Evolutionary conservation across 2,888 invertebrate species (phyloP), one percentile per base, ranked within the genome.

Genomic region (Neoascia interrupta): DNA sequence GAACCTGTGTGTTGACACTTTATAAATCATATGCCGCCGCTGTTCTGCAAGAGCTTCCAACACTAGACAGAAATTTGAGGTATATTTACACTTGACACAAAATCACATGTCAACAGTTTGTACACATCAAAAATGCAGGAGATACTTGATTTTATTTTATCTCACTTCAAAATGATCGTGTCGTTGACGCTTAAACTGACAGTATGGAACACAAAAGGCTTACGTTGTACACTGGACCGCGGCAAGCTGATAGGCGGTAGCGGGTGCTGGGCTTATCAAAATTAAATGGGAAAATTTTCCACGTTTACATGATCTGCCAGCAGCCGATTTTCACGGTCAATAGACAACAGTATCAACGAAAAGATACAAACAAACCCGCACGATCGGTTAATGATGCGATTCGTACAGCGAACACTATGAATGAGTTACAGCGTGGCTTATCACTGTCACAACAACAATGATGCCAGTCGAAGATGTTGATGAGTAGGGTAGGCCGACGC

Each of bases 311-410:
- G 34, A 61, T 60, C 36, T 18, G 5, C 26, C 1, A 61, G 28
- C 18, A 19, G 36, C 15, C 51, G 16, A 54, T 60, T 72, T 76
- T 76, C 64, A 76, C 70, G 64, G 76, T 31, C 76, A 69, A n/a
- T n/a, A n/a, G n/a, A n/a, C n/a, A n/a, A 18, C 49, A 31, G 8
- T 45, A 53, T 41, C 19, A 45, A 13, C 11, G 13, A 11, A 26
- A 58, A 43, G 63, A 51, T 56, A 36, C 54, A 56, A 51, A 58
- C 13, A 36, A 34, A 31, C 4, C 16, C 51, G 56, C 54, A 18
- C 58, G 56, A 47, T 51, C 63, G 26, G 58, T 76, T 58, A 58
- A 56, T 63, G 53, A 56, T 41, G 51, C 68, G 34, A 45, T 75
- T 36, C 47, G 69, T 51, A 56, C 43, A 37, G n/a, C n/a, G n/a